A percentile compares a stretch with the other conserved stretches of the same genome.
phyloP scores from a whole-genome alignment of 2,797 vertebrate species.

The Enteromius unitaeniatus region DNA sequence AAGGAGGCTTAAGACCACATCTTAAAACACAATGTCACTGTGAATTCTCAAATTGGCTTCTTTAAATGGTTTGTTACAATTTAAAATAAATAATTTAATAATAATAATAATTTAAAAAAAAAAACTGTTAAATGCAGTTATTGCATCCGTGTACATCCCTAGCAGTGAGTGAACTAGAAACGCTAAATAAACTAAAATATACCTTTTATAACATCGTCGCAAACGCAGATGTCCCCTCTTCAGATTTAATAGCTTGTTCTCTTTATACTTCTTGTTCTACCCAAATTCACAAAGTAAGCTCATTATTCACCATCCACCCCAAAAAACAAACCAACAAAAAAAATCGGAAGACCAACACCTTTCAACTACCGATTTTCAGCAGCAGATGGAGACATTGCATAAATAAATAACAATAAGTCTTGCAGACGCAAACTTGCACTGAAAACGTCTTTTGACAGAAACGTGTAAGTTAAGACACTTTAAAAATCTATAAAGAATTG shows the following conservation, averaged over 20 bases:
- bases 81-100: too few species aligned
- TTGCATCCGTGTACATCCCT: not conserved
- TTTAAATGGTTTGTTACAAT: too few species aligned
- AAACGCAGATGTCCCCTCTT: not conserved
- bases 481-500: not conserved
- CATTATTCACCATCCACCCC: not conserved
- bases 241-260: not conserved
- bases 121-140: not conserved
- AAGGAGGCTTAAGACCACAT: not conserved
- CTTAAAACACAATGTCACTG: not conserved
- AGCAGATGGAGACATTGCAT: constrained; percentile 2
- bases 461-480: too few species aligned
- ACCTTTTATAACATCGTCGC: too few species aligned
- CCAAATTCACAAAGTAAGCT: not conserved
- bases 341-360: not conserved
- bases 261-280: not conserved
- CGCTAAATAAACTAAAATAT: too few species aligned
- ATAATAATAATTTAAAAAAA: too few species aligned
- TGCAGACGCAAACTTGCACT: not conserved
- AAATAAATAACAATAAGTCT: not conserved
- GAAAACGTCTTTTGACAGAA: not conserved
- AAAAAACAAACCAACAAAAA: not conserved
- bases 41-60: too few species aligned
- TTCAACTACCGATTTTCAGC: not conserved
- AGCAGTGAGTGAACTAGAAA: not conserved